Evolutionary conservation across 2,797 vertebrate genomes (phyloP), one percentile per base, ranked within the genome.

Genomic region (Gambusia yucatana): DNA sequence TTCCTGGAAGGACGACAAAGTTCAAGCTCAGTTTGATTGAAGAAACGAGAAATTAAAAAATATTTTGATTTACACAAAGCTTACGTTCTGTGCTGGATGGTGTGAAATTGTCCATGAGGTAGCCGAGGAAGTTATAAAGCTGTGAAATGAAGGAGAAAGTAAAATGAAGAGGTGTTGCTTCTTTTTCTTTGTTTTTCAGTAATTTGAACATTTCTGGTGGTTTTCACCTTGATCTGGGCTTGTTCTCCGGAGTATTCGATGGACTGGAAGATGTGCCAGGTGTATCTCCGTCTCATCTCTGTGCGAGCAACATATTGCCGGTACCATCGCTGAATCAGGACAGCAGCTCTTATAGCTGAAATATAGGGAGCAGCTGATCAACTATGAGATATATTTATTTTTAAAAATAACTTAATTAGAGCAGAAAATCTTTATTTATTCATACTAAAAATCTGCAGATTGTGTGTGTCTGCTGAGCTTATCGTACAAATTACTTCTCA

Each of bases 241-340:
- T 99, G 98, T 88, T 98, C 97, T 0, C 97, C 98, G 0, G 98
- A 94, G 0, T 99, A 98, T 81, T 99, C 98, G 28, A 98, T 97
- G 52, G 98, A 98, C 78, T 98, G 98, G 85, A 99, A 99, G 92
- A 98, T 98, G 83, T 97, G 96, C 98, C 98, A 99, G 55, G 97
- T 98, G 91, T 97, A 98, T 44, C 96, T 95, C 4, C 97, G 95
- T 41, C 97, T 96, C 96, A 97, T 96, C 92, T 99, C 98, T 89
- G 96, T 95, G 30, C 97, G 97, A 9, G 97, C 97, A 0, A 95
- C 79, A 0, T 97, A 95, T 85, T 97, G 96, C 39, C 97, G 96
- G 83, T 98, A 98, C 98, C 98, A 99, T 69, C 92, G 94, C 85
- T 99, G 98, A 81, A 99, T 99, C 90, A 99, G 85, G 33, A 97